Evolutionary conservation across 53 echinoderm and acorn worm species (phyloP), one percentile per base, ranked within the genome.

Genomic region (Henricia sp.): DNA sequence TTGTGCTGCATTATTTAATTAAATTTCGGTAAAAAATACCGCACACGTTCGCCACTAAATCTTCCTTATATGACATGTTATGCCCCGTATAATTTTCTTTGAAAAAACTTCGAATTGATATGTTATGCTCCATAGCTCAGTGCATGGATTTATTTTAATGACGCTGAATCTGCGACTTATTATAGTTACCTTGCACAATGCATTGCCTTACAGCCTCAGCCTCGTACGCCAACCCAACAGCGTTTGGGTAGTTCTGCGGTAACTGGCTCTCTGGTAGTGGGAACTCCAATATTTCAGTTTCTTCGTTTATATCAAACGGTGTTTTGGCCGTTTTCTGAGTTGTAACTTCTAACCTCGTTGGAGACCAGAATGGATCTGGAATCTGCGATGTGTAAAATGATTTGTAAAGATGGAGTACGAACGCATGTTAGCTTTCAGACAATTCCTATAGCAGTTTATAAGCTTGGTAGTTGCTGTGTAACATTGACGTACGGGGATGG

Each of bases 121-220:
- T n/a, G n/a, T n/a, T n/a, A n/a, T 17, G 54, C 54, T 24, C 17
- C n/a, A 24, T 21, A 21, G 54, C 20, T n/a, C n/a, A n/a, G n/a
- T n/a, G n/a, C n/a, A n/a, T n/a, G n/a, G n/a, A n/a, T n/a, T n/a
- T n/a, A n/a, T n/a, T n/a, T n/a, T n/a, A n/a, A n/a, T n/a, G n/a
- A n/a, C n/a, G n/a, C n/a, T n/a, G n/a, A n/a, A n/a, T 46, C 8
- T 10, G 48, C 9, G 8, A 14, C 9, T 46, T 29, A 19, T 27
- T 70, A 0, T 37, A 21, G 86, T 77, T 43, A 92, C 95, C 95
- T 72, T 86, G 70, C 0, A 70, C 68, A 33, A 95, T 80, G 67
- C 92, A 92, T 51, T 84, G 77, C 25, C 84, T 89, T 1, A 84
- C 87, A 24, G 92, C 89, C 10, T 89, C 84, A 9, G 92, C 95